Percentiles rank a stretch among this genome's conserved stretches.
phyloP scores from a whole-genome alignment of 2,888 invertebrate species.

The Tupiocoris notatus region DNA sequence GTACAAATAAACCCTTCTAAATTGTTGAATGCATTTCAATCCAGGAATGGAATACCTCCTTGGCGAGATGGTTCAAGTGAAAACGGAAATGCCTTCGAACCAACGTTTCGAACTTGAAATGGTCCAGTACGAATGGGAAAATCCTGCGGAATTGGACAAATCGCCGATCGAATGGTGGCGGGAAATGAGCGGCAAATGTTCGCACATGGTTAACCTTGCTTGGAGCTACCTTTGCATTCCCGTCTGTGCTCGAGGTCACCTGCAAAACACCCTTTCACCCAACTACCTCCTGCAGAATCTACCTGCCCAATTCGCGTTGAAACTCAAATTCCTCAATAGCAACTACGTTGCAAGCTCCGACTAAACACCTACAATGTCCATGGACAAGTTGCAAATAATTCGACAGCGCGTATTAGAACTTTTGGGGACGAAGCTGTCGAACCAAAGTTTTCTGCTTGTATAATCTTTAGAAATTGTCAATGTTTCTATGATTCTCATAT shows the following conservation, averaged over 20 bases:
- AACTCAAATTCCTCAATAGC: slow-evolving; percentile 46
- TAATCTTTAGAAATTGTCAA: no score
- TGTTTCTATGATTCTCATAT: no score
- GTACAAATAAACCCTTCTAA: neutral
- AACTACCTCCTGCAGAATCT: slow-evolving; percentile 40
- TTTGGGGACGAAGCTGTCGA: no score
- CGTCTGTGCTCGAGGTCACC: slow-evolving; percentile 42
- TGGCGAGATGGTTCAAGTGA: slow-evolving; percentile 53
- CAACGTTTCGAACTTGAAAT: slow-evolving; percentile 56
- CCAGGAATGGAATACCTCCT: slow-evolving; percentile 56
- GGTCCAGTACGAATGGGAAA: slow-evolving; percentile 56
- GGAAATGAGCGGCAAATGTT: slow-evolving; percentile 44
- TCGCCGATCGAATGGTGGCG: slow-evolving; percentile 58
- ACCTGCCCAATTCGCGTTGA: slow-evolving; percentile 44
- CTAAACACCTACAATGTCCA: no score
- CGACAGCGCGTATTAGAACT: no score
- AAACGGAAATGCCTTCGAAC: slow-evolving; percentile 54
- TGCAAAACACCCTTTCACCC: slow-evolving; percentile 39
- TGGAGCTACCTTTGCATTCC: slow-evolving; percentile 43
- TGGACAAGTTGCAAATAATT: no score
- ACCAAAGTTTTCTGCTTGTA: no score
- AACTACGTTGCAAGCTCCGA: slow-evolving; percentile 43
- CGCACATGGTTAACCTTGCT: slow-evolving; percentile 39
- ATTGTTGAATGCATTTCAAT: neutral
- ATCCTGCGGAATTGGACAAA: slow-evolving; percentile 55